A percentile compares a stretch with the other conserved stretches of the same genome.
Conservation (phyloP, 2,888 invertebrate species). For the Atethmia centrago region DNA sequence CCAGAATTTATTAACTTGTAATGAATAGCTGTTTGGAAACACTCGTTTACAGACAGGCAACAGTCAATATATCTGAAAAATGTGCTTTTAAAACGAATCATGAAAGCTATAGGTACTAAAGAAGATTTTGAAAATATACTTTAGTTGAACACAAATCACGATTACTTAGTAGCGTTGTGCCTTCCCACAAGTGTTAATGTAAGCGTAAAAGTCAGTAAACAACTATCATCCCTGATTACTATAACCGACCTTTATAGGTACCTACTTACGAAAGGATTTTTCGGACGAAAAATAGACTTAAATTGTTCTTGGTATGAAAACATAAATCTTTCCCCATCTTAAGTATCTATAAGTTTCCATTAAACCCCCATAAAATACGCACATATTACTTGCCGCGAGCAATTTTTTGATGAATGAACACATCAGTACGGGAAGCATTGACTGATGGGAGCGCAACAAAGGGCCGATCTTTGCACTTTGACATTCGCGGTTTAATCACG, state of each 20-base stretch:
- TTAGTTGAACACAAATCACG: too few species aligned
- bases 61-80: neutral
- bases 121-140: too few species aligned
- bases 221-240: neutral
- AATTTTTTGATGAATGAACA: slow-evolving; percentile 86
- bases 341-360: slow-evolving; percentile 53
- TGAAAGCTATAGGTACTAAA: neutral
- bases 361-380: slow-evolving; percentile 61
- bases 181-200: neutral
- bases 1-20: slow-evolving; percentile 47
- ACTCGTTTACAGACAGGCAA: slow-evolving; percentile 18
- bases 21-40: slow-evolving; percentile 36
- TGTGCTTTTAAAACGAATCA: neutral
- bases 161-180: accelerated
- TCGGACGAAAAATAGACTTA: too few species aligned
- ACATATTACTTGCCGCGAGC: slow-evolving; percentile 75
- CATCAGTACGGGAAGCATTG: slow-evolving; percentile 80
- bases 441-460: slow-evolving; percentile 82
- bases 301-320: slow-evolving; percentile 21
- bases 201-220: neutral
- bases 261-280: too few species aligned
- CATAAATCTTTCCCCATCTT: slow-evolving; percentile 33
- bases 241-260: neutral
- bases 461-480: slow-evolving; percentile 90
- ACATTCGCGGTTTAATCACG: slow-evolving; percentile 90